A percentile compares a stretch with the other conserved stretches of the same genome.
Evolutionary conservation across 2,888 invertebrate species (phyloP).

Genomic region (Brachyptera putata): DNA sequence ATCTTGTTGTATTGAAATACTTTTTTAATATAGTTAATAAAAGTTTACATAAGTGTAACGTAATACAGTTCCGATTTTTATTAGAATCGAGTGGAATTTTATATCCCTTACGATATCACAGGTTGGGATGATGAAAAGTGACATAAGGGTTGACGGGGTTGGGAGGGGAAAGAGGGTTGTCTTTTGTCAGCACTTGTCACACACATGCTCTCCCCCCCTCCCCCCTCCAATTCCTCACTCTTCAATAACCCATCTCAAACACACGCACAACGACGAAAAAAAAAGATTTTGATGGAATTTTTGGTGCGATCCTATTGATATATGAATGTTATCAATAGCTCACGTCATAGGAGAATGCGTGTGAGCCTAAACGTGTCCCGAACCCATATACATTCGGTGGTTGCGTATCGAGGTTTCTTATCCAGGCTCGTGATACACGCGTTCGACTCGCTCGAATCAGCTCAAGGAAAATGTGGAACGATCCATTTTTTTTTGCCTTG

Average conservation of each 20-base stretch:
- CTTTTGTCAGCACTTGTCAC: conserved; percentile 30
- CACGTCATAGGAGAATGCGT: background rate
- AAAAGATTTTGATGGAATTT: conserved; percentile 23
- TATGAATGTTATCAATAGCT: conserved; percentile 22
- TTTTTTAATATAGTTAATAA: too few species aligned
- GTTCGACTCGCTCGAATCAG: too few species aligned
- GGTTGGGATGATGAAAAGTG: background rate
- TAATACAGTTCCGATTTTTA: too few species aligned
- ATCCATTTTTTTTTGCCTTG: too few species aligned
- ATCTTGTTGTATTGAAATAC: too few species aligned
- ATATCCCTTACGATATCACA: too few species aligned
- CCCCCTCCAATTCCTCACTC: background rate
- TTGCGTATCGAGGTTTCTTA: too few species aligned
- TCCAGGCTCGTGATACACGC: too few species aligned
- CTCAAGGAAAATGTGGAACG: too few species aligned
- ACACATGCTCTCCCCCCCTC: background rate
- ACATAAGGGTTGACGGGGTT: background rate
- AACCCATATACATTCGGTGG: too few species aligned
- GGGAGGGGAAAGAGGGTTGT: background rate
- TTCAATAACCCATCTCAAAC: background rate
- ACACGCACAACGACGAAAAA: conserved; percentile 1
- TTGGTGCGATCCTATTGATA: conserved; percentile 14
- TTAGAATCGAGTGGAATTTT: too few species aligned
- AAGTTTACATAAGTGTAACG: too few species aligned
- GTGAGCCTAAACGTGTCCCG: background rate